Conservation (phyloP, 2,797 vertebrate species). For the Neostethus bicornis region DNA sequence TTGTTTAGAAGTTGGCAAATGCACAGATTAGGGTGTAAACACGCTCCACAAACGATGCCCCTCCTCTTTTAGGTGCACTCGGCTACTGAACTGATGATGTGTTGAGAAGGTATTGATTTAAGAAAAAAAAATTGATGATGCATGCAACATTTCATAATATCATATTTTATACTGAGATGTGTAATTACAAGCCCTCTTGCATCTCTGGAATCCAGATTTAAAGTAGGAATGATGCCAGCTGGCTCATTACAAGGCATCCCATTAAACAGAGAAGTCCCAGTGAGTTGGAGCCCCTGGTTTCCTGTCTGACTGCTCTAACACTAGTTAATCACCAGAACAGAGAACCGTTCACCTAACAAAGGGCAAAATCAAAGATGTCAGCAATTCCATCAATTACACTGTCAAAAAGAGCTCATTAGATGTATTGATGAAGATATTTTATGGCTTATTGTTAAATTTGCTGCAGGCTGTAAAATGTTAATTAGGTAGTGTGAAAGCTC, state of each 20-base stretch:
- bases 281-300: conserved; percentile 25
- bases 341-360: conserved; percentile 40
- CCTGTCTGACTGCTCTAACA: conserved; percentile 36
- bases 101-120: not conserved
- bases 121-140: not conserved
- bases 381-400: conserved; percentile 44
- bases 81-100: too few species aligned
- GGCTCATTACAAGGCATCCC: conserved; percentile 46
- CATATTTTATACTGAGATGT: conserved; percentile 1
- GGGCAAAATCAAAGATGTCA: conserved; percentile 54
- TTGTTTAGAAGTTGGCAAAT: too few species aligned
- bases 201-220: conserved; percentile 35
- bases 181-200: conserved; percentile 9
- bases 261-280: conserved; percentile 39
- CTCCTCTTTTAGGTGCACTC: too few species aligned
- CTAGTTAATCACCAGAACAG: conserved; percentile 44
- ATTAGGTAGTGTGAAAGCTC: too few species aligned
- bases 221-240: conserved; percentile 9
- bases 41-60: too few species aligned
- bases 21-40: too few species aligned
- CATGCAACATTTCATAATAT: not conserved
- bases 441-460: conserved; percentile 5
- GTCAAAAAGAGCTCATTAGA: conserved; percentile 62
- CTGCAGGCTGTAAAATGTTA: conserved; percentile 10
- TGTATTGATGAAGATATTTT: conserved; percentile 43